Evolutionary conservation across 2,113 vertebrate genomes (phyloP).

Genomic region (Syngnathus typhle): DNA sequence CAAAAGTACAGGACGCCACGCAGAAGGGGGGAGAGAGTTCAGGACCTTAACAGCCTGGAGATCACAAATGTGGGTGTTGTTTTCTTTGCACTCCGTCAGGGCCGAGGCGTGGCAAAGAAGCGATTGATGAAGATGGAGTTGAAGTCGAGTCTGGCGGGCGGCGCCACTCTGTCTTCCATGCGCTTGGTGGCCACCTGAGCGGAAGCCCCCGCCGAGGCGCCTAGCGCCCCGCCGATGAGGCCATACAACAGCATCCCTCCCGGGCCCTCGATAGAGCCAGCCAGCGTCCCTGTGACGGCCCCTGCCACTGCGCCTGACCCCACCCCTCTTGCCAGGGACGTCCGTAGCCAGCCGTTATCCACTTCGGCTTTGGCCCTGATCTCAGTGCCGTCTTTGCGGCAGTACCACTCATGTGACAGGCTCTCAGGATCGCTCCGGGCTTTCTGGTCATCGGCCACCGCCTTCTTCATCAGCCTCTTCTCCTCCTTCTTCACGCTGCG

Average conservation of each 20-base stretch:
- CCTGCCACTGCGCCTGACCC: slow-evolving; percentile 58
- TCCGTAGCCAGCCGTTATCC: slow-evolving; percentile 66
- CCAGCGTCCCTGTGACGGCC: slow-evolving; percentile 54
- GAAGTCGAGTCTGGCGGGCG: slow-evolving; percentile 59
- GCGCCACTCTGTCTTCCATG: slow-evolving; percentile 59
- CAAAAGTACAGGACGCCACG: too few species aligned
- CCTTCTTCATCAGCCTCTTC: slow-evolving; percentile 56
- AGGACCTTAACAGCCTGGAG: too few species aligned
- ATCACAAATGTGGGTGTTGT: background rate
- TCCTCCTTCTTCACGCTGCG: slow-evolving; percentile 59
- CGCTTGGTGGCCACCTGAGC: slow-evolving; percentile 68
- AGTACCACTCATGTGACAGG: slow-evolving; percentile 53
- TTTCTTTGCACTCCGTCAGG: slow-evolving; percentile 1
- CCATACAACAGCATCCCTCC: slow-evolving; percentile 63
- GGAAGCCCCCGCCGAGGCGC: slow-evolving; percentile 63
- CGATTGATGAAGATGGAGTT: slow-evolving; percentile 71
- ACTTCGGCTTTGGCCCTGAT: slow-evolving; percentile 62
- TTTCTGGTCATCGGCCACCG: slow-evolving; percentile 47
- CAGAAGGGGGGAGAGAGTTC: too few species aligned
- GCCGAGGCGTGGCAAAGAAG: slow-evolving; percentile 53
- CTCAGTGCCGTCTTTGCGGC: slow-evolving; percentile 48
- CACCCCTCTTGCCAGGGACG: slow-evolving; percentile 59
- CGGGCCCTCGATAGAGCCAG: slow-evolving; percentile 63
- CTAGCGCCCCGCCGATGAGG: slow-evolving; percentile 61
- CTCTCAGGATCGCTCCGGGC: slow-evolving; percentile 53